A percentile compares a stretch with the other conserved stretches of the same genome.
Conservation (phyloP, 2,797 vertebrate genomes). For the Gallinago stenura region DNA sequence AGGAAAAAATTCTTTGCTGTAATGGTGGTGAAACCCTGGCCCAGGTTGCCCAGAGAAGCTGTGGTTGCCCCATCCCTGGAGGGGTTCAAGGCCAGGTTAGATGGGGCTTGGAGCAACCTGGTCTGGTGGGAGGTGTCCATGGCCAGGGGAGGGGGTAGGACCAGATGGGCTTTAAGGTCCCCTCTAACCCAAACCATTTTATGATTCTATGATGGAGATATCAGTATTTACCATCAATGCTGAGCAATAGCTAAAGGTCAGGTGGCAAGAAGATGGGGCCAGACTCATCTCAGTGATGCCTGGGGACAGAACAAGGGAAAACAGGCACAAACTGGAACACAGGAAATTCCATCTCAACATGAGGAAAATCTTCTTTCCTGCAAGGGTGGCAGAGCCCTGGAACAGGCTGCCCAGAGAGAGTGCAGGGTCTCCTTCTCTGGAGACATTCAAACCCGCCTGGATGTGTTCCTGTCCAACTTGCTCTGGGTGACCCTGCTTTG, state of each 20-base stretch:
- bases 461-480: too few relatives aligned
- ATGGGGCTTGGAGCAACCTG: too few relatives aligned
- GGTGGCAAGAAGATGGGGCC: neutral
- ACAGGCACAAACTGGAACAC: neutral
- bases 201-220: too few relatives aligned
- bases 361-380: neutral
- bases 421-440: neutral
- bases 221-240: neutral
- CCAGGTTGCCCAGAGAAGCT: too few relatives aligned
- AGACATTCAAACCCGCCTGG: neutral
- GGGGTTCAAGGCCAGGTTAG: too few relatives aligned
- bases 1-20: too few relatives aligned
- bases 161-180: too few relatives aligned
- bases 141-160: too few relatives aligned
- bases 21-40: too few relatives aligned
- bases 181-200: too few relatives aligned
- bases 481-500: neutral
- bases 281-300: neutral
- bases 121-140: too few relatives aligned
- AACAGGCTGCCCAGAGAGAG: neutral
- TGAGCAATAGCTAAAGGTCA: neutral
- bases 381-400: neutral
- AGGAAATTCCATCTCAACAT: neutral
- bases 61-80: too few relatives aligned
- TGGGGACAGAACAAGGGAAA: neutral